phyloP scores from a whole-genome alignment of 2,888 invertebrate genomes.

The Panorpa germanica region DNA sequence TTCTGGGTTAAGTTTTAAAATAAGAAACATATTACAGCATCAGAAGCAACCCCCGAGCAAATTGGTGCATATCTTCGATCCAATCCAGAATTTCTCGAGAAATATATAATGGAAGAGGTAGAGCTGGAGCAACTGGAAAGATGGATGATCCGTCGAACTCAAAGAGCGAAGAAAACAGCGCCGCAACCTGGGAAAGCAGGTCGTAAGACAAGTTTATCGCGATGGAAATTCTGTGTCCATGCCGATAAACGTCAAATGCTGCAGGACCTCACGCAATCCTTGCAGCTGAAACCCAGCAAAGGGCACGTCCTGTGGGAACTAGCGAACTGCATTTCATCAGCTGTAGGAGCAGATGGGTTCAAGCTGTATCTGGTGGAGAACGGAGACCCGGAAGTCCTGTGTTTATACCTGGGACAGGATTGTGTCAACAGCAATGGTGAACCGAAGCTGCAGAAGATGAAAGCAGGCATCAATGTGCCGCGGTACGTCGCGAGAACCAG shows the following conservation, averaged over 20 bases:
- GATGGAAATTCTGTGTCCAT: slow-evolving; percentile 38
- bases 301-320: slow-evolving; percentile 46
- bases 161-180: slow-evolving; percentile 25
- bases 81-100: slow-evolving; percentile 44
- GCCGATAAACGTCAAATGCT: slow-evolving; percentile 44
- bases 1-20: no score
- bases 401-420: slow-evolving; percentile 22
- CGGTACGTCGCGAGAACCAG: slow-evolving; percentile 25
- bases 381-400: slow-evolving; percentile 21
- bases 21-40: no score
- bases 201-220: slow-evolving; percentile 32
- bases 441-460: slow-evolving; percentile 17
- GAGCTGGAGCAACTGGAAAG: slow-evolving; percentile 40
- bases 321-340: slow-evolving; percentile 39
- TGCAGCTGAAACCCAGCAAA: slow-evolving; percentile 39
- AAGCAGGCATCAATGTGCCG: slow-evolving; percentile 15
- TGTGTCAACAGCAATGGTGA: slow-evolving; percentile 18
- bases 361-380: slow-evolving; percentile 35
- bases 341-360: slow-evolving; percentile 46
- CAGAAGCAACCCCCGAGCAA: slow-evolving; percentile 19
- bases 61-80: slow-evolving; percentile 33
- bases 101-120: slow-evolving; percentile 39
- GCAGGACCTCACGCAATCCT: slow-evolving; percentile 34
- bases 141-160: slow-evolving; percentile 39
- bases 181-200: slow-evolving; percentile 17